These are phyloP conservation scores for Anabacerthia variegaticeps DNA, from an alignment of 2,797 vertebrate species.

Conservation along the genomic window DNA sequence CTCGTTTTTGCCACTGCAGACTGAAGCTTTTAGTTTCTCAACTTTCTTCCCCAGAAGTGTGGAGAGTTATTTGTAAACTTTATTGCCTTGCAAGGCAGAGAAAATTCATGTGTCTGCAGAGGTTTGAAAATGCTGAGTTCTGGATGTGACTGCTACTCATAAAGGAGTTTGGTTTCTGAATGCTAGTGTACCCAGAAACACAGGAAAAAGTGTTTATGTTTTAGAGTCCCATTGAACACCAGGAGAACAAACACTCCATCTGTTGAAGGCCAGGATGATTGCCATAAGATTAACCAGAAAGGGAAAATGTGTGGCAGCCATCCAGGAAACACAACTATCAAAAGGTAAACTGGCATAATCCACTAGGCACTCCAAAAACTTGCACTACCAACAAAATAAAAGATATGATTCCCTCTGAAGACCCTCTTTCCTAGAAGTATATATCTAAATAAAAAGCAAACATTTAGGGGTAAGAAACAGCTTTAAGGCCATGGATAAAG, in stretches of 20 bases:
- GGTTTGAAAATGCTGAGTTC: not conserved
- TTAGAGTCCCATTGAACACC: not conserved
- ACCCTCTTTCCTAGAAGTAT: not conserved
- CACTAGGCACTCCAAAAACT: not conserved
- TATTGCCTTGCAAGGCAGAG: not conserved
- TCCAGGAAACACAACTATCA: constrained; percentile 43
- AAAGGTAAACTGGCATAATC: constrained; percentile 42
- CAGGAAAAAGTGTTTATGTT: constrained; percentile 25
- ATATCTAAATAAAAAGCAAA: not conserved
- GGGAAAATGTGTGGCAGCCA: constrained; percentile 21
- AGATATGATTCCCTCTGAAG: not conserved
- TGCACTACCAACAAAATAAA: constrained; percentile 12
- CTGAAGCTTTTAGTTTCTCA: not conserved
- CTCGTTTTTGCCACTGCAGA: not conserved
- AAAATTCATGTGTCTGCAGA: not conserved
- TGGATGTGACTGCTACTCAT: not conserved
- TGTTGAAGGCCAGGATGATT: constrained; percentile 43
- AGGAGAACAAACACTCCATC: constrained; percentile 31
- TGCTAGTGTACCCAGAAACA: not conserved
- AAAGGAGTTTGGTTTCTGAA: not conserved
- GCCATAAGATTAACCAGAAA: constrained; percentile 33
- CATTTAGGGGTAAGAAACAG: not conserved
- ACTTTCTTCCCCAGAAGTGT: not conserved
- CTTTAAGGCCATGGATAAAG: not conserved
- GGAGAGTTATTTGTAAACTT: not conserved